phyloP scores from a whole-genome alignment of 2,888 invertebrate genomes.

The Eristalinus sepulchralis region DNA sequence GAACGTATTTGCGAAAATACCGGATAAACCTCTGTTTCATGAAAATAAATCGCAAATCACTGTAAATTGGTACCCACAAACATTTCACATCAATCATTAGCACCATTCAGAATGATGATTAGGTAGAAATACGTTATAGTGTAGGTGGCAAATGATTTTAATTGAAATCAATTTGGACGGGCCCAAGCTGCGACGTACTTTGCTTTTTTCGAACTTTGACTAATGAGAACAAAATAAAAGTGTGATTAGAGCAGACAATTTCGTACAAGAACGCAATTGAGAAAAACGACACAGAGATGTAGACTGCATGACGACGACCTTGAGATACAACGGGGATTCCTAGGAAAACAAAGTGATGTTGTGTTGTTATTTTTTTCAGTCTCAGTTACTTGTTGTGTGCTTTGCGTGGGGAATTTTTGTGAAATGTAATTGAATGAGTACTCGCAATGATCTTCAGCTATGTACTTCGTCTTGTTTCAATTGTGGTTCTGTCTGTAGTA shows the following conservation, averaged over 20 bases:
- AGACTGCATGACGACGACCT: not conserved
- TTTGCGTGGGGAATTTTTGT: not conserved
- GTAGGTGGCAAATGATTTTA: not conserved
- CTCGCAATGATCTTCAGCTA: not conserved
- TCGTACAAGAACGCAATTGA: not conserved
- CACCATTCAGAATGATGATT: not conserved
- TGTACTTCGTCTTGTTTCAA: not conserved
- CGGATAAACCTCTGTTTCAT: not conserved
- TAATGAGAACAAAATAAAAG: slow-evolving; percentile 5
- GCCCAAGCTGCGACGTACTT: not conserved
- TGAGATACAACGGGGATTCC: not conserved
- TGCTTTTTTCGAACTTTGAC: not conserved
- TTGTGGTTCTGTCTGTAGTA: not conserved
- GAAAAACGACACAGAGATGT: not conserved
- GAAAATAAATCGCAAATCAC: not conserved
- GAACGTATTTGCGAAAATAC: not conserved
- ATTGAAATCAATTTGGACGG: not conserved
- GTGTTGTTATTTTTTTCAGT: not conserved
- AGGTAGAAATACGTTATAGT: not conserved
- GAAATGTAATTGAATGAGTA: not conserved
- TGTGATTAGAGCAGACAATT: slow-evolving; percentile 5
- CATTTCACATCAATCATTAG: not conserved
- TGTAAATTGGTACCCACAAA: not conserved
- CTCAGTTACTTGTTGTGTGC: not conserved
- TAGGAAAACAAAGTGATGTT: not conserved